phyloP scores from a whole-genome alignment of 2,113 vertebrate species.

The Psophia crepitans region DNA sequence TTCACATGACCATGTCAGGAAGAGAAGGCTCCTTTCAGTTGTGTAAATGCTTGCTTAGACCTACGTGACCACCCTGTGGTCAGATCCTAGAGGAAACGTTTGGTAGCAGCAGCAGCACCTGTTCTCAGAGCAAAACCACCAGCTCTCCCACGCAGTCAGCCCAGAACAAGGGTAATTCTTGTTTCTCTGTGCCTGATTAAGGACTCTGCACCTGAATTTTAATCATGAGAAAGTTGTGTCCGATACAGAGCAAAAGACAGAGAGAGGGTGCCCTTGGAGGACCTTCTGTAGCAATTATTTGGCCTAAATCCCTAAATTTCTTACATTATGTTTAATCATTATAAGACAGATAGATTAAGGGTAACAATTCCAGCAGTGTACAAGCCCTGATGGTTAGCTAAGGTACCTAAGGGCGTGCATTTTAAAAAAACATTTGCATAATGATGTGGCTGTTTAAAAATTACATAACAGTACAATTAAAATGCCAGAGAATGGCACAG shows the following conservation, averaged over 20 bases:
- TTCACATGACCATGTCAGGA: neutral
- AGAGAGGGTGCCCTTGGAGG: conserved; percentile 36
- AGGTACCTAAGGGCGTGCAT: neutral
- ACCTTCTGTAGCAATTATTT: conserved; percentile 42
- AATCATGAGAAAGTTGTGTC: conserved; percentile 45
- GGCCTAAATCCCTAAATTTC: conserved; percentile 8
- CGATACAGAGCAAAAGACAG: neutral
- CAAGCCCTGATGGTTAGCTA: conserved; percentile 22
- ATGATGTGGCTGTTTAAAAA: conserved; percentile 27
- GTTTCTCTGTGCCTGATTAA: conserved; percentile 10
- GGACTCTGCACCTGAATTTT: conserved; percentile 36
- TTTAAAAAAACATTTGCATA: conserved; percentile 23
- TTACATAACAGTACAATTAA: conserved; percentile 31
- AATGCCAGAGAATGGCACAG: neutral
- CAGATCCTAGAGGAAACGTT: neutral
- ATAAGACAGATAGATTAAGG: neutral
- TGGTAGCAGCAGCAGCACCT: neutral
- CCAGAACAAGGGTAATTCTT: neutral
- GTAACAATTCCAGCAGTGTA: conserved; percentile 6
- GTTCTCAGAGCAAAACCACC: neutral
- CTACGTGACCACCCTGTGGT: accelerated
- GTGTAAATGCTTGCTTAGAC: neutral
- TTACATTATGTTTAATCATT: conserved; percentile 63
- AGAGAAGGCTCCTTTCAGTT: neutral
- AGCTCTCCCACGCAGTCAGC: neutral